phyloP scores from a whole-genome alignment of 2,113 vertebrate genomes.

The Melanerpes aurifrons region DNA sequence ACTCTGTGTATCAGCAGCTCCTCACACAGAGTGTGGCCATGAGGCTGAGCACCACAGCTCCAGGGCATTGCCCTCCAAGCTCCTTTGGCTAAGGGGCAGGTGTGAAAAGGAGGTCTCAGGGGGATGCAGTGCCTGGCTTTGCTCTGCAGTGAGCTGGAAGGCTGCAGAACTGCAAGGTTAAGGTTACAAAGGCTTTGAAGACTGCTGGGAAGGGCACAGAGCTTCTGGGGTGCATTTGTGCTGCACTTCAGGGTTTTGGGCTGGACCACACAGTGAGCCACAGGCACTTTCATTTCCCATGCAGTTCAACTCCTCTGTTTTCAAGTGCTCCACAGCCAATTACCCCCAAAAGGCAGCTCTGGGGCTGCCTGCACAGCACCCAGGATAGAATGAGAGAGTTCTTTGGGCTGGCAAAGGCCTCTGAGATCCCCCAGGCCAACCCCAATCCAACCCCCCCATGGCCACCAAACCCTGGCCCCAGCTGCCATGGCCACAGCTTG shows the following conservation, averaged over 20 bases:
- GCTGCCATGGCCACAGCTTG: too few species aligned
- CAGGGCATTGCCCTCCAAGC: neutral
- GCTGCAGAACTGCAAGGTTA: neutral
- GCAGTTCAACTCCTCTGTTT: neutral
- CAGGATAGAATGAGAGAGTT: neutral
- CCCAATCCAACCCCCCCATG: too few species aligned
- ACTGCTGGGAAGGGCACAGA: neutral
- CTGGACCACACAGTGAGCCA: neutral
- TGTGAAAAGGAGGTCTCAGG: neutral
- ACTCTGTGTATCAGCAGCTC: neutral
- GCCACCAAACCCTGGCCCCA: too few species aligned
- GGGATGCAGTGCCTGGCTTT: neutral
- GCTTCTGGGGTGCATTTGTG: neutral
- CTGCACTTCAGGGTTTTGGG: neutral
- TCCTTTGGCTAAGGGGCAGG: neutral
- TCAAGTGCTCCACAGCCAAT: neutral
- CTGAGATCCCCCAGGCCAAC: too few species aligned
- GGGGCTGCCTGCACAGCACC: neutral
- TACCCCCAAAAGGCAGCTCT: neutral
- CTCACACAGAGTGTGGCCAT: rapidly evolving
- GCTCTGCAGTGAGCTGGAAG: neutral
- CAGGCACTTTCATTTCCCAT: neutral
- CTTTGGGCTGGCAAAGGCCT: too few species aligned
- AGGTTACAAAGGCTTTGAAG: neutral
- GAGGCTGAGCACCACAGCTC: neutral